These are phyloP conservation scores for sheep (Ovis aries) DNA, from an alignment of 2,113 vertebrate genomes.

Conservation along the genomic window DNA sequence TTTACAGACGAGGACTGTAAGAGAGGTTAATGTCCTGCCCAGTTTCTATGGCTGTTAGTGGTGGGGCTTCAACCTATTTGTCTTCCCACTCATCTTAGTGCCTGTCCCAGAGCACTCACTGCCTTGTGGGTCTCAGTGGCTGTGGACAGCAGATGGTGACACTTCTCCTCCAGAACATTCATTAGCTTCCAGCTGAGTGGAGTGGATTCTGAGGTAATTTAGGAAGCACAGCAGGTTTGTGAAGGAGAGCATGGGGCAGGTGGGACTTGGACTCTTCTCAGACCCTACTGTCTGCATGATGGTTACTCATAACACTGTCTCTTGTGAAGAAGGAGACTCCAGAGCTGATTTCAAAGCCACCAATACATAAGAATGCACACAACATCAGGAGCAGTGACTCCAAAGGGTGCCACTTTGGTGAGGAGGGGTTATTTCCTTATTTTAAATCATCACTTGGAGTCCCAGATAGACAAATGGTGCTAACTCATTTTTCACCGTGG, in stretches of 20 bases:
- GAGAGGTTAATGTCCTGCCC: background rate
- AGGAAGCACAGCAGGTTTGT: background rate
- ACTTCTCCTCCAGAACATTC: background rate
- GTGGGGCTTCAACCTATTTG: background rate
- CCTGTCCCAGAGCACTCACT: background rate
- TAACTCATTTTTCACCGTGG: background rate
- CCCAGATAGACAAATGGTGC: background rate
- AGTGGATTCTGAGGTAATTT: background rate
- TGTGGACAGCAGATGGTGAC: background rate
- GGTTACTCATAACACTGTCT: background rate
- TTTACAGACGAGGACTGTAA: background rate
- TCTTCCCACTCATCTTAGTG: background rate
- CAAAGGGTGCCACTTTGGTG: background rate
- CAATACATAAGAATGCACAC: background rate
- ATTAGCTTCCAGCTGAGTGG: background rate
- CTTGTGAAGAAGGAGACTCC: background rate
- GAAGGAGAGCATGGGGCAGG: background rate
- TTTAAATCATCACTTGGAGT: background rate
- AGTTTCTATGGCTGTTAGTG: background rate
- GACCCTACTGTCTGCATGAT: background rate
- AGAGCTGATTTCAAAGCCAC: background rate
- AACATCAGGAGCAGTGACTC: background rate
- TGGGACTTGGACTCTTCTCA: background rate
- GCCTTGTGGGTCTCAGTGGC: background rate
- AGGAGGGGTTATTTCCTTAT: background rate